These are phyloP conservation scores for Hirtodrosophila histrioides DNA, from an alignment of 2,888 invertebrate species.

Conservation along the genomic window DNA sequence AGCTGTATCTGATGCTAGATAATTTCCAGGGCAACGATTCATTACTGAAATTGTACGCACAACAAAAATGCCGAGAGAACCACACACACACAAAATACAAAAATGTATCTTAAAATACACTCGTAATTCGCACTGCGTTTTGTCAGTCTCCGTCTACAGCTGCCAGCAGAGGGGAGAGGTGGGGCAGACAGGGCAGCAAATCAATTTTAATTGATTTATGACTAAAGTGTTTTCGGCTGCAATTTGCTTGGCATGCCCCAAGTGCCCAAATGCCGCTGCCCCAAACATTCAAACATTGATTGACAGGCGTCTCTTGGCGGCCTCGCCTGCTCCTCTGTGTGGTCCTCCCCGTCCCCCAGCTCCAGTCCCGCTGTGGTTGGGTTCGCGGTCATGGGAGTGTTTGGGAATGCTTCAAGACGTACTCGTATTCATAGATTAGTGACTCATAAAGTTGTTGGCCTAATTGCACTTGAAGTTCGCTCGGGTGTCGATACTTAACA, in stretches of 20 bases:
- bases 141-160: slow-evolving; percentile 38
- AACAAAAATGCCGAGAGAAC: slow-evolving; percentile 3
- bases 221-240: slow-evolving; percentile 70
- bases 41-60: slow-evolving; percentile 55
- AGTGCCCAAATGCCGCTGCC: slow-evolving; percentile 48
- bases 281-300: slow-evolving; percentile 42
- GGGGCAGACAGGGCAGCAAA: slow-evolving; percentile 21
- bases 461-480: slow-evolving; percentile 64
- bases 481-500: slow-evolving; percentile 65
- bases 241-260: slow-evolving; percentile 55
- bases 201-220: slow-evolving; percentile 65
- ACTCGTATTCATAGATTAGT: slow-evolving; percentile 51
- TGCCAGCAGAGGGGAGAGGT: background rate
- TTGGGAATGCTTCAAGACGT: slow-evolving; percentile 5
- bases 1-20: slow-evolving; percentile 53
- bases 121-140: slow-evolving; percentile 64
- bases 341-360: slow-evolving; percentile 12
- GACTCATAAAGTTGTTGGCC: slow-evolving; percentile 70
- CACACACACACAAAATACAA: too few species aligned
- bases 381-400: slow-evolving; percentile 13
- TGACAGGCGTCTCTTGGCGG: slow-evolving; percentile 61
- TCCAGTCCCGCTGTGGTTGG: slow-evolving; percentile 1
- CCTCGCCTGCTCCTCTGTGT: slow-evolving; percentile 23
- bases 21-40: slow-evolving; percentile 69
- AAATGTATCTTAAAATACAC: slow-evolving; percentile 5